Evolutionary conservation across 2,888 invertebrate species (phyloP).

Genomic region (Hypomecis atomaria): DNA sequence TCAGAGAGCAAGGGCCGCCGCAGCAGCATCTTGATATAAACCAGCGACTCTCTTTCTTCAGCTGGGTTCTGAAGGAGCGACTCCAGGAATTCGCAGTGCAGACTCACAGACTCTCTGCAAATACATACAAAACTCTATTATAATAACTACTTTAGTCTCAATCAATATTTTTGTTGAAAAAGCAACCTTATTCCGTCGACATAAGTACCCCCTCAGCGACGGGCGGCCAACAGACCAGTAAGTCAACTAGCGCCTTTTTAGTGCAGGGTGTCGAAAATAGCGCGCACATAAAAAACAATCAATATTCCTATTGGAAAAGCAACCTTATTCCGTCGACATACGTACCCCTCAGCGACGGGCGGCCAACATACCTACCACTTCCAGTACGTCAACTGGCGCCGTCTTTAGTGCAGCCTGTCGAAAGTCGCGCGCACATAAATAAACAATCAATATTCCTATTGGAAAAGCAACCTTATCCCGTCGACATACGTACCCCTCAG

Average conservation of each 20-base stretch:
- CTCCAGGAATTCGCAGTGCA: constrained; percentile 64
- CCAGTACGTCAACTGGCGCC: constrained; percentile 70
- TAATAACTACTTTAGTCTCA: background rate
- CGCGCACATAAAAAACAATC: too few relatives aligned
- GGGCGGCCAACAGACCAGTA: constrained; percentile 56
- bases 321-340: too few relatives aligned
- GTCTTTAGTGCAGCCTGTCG: constrained; percentile 64
- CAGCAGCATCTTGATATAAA: constrained; percentile 68
- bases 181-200: too few relatives aligned
- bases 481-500: constrained; percentile 50
- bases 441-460: too few relatives aligned
- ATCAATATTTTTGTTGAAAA: too few relatives aligned
- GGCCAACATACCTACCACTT: constrained; percentile 80
- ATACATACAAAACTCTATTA: background rate
- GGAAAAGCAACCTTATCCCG: too few relatives aligned
- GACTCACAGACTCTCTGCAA: constrained; percentile 57
- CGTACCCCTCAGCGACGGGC: constrained; percentile 50
- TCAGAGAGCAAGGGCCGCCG: constrained; percentile 60
- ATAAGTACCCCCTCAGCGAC: too few relatives aligned
- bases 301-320: too few relatives aligned
- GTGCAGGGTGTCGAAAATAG: too few relatives aligned
- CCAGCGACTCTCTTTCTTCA: constrained; percentile 54
- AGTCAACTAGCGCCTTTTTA: too few relatives aligned
- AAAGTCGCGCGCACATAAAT: constrained; percentile 50
- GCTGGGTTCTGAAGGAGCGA: constrained; percentile 50